A percentile compares a stretch with the other conserved stretches of the same genome.
These are phyloP conservation scores for Pomatorhinus ruficollis DNA, from an alignment of 2,113 vertebrate species.

Conservation along the genomic window DNA sequence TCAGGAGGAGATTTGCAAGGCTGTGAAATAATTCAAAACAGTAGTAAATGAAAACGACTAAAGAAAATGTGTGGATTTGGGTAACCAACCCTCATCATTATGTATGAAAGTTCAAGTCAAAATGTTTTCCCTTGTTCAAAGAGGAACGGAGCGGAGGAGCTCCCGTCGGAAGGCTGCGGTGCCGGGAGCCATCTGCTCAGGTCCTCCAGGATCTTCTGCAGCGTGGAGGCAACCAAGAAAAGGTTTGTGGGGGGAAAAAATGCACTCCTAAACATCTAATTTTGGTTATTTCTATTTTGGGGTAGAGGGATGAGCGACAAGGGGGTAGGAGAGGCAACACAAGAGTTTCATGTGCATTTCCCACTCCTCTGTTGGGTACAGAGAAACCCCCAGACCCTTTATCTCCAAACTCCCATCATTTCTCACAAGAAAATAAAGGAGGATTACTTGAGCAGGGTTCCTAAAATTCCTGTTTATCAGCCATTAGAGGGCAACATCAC, in stretches of 20 bases:
- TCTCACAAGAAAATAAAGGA: neutral
- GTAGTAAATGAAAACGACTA: constrained; percentile 70
- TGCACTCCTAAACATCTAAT: neutral
- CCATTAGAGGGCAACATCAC: constrained; percentile 33
- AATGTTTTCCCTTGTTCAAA: constrained; percentile 53
- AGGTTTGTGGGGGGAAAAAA: neutral
- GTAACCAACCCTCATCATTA: constrained; percentile 67
- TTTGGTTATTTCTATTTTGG: neutral
- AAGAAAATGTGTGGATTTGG: constrained; percentile 67
- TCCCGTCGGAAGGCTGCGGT: neutral
- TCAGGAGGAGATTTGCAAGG: constrained; percentile 72
- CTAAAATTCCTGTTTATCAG: neutral
- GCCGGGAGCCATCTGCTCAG: neutral
- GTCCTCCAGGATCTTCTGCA: neutral
- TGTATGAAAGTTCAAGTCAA: constrained; percentile 67
- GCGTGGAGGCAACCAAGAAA: neutral
- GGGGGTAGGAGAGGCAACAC: neutral
- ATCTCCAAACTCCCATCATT: neutral
- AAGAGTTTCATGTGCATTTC: accelerated
- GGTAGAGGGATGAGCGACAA: neutral
- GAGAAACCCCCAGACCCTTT: neutral
- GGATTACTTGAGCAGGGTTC: neutral
- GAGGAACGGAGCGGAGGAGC: constrained; percentile 27
- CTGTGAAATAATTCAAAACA: constrained; percentile 74
- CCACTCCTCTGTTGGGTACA: neutral